Conservation (phyloP, 2,888 invertebrate species). For the Leucophenga montana region DNA sequence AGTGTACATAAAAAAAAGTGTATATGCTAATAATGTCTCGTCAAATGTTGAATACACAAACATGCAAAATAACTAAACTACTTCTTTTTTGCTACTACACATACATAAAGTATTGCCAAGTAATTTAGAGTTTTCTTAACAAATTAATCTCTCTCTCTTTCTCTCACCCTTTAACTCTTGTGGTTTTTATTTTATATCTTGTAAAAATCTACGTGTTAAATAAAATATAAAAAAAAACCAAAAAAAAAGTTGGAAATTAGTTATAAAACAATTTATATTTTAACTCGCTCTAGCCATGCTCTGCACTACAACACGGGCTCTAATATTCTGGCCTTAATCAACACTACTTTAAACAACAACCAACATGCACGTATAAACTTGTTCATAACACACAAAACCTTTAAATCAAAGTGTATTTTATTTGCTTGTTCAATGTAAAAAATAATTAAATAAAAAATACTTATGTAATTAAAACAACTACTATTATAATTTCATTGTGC, state of each 20-base stretch:
- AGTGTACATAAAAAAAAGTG: slow-evolving; percentile 45
- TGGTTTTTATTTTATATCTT: slow-evolving; percentile 47
- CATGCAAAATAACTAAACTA: not conserved
- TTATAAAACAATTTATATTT: slow-evolving; percentile 45
- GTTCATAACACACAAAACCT: slow-evolving; percentile 39
- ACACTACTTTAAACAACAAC: slow-evolving; percentile 20
- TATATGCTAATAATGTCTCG: slow-evolving; percentile 49
- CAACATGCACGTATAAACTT: slow-evolving; percentile 31
- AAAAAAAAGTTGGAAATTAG: slow-evolving; percentile 60
- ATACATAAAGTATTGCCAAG: slow-evolving; percentile 59
- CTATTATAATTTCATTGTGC: slow-evolving; percentile 14
- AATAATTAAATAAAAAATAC: slow-evolving; percentile 32
- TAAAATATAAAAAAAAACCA: slow-evolving; percentile 38
- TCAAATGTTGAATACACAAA: slow-evolving; percentile 48
- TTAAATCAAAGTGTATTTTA: slow-evolving; percentile 51
- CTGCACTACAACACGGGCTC: slow-evolving; percentile 11
- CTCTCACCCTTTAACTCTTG: not conserved
- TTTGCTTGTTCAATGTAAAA: slow-evolving; percentile 43
- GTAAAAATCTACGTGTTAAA: slow-evolving; percentile 44
- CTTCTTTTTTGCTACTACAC: not conserved
- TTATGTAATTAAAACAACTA: slow-evolving; percentile 32
- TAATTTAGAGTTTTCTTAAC: too few species aligned
- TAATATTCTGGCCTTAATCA: slow-evolving; percentile 46
- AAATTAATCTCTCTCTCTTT: slow-evolving; percentile 24
- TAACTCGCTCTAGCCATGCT: slow-evolving; percentile 14